Evolutionary conservation across 2,113 vertebrate species (phyloP).

Genomic region (Bungarus multicinctus): DNA sequence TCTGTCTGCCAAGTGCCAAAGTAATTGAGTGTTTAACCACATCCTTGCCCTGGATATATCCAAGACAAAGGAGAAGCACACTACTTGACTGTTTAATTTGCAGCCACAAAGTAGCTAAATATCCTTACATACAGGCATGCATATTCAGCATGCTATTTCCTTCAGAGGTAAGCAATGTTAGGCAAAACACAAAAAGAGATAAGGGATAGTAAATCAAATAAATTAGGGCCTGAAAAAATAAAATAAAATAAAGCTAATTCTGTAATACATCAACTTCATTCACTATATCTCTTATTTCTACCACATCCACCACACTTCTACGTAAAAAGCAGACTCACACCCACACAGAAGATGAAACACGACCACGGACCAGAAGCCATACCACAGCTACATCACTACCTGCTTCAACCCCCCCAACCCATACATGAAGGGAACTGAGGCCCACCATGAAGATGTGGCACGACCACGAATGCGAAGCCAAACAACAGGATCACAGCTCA

Average conservation of each 20-base stretch:
- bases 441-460: too few relatives aligned
- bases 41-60: neutral
- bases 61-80: neutral
- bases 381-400: too few relatives aligned
- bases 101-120: neutral
- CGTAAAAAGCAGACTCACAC: too few relatives aligned
- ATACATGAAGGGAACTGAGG: too few relatives aligned
- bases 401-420: too few relatives aligned
- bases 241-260: neutral
- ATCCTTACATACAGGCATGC: neutral
- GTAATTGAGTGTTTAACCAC: neutral
- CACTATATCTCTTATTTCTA: neutral
- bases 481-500: too few relatives aligned
- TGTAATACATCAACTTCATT: neutral
- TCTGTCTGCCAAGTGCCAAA: neutral
- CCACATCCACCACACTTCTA: too few relatives aligned
- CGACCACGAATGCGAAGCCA: too few relatives aligned
- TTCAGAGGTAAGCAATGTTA: neutral
- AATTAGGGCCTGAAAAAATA: neutral
- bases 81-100: neutral
- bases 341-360: too few relatives aligned
- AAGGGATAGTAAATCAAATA: neutral
- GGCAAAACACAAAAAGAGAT: neutral
- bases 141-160: neutral
- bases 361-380: too few relatives aligned